Base-by-base conservation (phyloP, 1,140 invertebrate genomes). In the Bilobella aurantiaca region DNA sequence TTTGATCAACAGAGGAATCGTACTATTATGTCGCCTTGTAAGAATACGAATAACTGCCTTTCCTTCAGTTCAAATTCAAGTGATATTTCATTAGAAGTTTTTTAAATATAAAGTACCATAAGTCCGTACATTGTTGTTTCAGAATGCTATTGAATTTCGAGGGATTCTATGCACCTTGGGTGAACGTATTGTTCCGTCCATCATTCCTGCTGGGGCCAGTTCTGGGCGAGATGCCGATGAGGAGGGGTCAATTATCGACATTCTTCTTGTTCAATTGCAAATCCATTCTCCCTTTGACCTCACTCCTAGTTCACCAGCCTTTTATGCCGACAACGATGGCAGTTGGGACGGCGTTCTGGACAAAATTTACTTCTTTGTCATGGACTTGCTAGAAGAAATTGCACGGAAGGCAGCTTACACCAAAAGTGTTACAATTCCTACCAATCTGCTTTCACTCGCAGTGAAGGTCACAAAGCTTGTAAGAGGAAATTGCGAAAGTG, bases 121-220 rank as follows among this genome's bases (percentile, higher is more conserved):
- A n/a, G n/a, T 59, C 58, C 58, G 25, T 14, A 12, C 16, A 59
- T 59, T 59, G 12, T 12, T 14, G 31, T 67, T 63, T 37, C 37
- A 71, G 69, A 68, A 66, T 62, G 66, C 69, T 16, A 16, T 62
- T n/a, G 69, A 71, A 47, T 68, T 69, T 62, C 37, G 69, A 18
- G 64, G 65, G 3, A 69, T 69, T 25, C 30, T 71, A 1, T 71
- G 69, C 25, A 62, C 46, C 32, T 25, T 69, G 31, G 69, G 69
- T 21, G 69, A 71, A 58, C 18, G 23, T 0, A 32, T 71, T 2
- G 57, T 71, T 42, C 64, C 69, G 1, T n/a, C 28, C 37, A 32
- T 71, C 14, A 23, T 71, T 1, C 23, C 64, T 16, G 28, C 25
- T n/a, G 23, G 14, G 32, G 21, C 18, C 56, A 49, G 27, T 29